Base-by-base conservation (phyloP, 2,888 invertebrate species). In the Heliconius ismenius region DNA sequence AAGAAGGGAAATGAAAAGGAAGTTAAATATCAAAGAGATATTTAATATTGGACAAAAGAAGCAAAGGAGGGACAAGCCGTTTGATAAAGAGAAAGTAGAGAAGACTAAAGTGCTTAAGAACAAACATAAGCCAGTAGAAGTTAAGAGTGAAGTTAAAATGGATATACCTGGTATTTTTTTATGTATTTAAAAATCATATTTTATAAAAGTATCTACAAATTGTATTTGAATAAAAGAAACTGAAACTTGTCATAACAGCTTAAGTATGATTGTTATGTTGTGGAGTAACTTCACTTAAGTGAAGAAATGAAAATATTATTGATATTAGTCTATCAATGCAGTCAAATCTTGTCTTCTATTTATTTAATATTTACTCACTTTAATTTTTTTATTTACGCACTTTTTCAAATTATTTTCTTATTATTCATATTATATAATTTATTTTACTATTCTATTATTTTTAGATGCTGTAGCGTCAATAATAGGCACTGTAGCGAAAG, bases 1-100 rank as follows among this genome's bases (percentile, higher is more conserved):
- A 84, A 92, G 96, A 1, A 93, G 96, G 9, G 96, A 96, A 84
- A 95, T 95, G 86, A 97, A 96, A 87, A 90, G 96, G 9, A 96
- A 96, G 84, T 89, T 96, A 60, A 96, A 96, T 80, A 96, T 96
- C 0, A 96, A 96, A 83, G 96, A 96, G 81, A 92, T 97, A 82
- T 96, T 96, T 84, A 95, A 95, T 82, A 95, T 95, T 73, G 95
- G 95, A 39, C 95, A 95, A 79, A 95, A 95, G 83, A 92, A 88
- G 79, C 81, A 83, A 21, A 88, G 86, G 54, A 84, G 82, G 21
- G 86, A 84, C 15, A 75, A 82, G 43, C 80, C 83, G 2, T 84
- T 84, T 15, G 86, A 86, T 32, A 84, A 82, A 36, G 88, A 32
- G 88, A 77, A 32, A 67, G 79, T 76, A 4, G 84, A 90, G 3